These are phyloP conservation scores for Crotalus tigris DNA, from an alignment of 2,113 vertebrate species.

Conservation along the genomic window DNA sequence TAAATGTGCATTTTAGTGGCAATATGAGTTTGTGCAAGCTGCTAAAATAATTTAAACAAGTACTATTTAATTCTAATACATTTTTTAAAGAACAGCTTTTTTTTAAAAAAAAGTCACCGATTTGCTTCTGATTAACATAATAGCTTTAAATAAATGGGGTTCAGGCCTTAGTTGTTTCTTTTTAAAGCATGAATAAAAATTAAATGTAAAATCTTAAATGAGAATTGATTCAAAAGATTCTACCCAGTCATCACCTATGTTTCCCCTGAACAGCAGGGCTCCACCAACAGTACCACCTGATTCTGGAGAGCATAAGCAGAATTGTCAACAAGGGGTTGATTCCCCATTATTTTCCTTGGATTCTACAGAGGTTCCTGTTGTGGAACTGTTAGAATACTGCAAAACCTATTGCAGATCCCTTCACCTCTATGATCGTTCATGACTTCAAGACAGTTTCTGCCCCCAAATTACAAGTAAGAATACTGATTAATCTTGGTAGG, in stretches of 20 bases:
- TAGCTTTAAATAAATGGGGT: constrained; percentile 62
- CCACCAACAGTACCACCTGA: constrained; percentile 58
- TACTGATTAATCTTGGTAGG: constrained; percentile 93
- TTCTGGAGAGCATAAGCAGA: constrained; percentile 65
- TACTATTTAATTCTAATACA: constrained; percentile 53
- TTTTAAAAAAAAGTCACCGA: constrained; percentile 39
- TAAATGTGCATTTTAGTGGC: constrained; percentile 59
- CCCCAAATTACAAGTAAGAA: constrained; percentile 82
- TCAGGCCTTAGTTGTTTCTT: constrained; percentile 39
- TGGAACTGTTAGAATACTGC: constrained; percentile 30
- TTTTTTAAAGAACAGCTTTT: constrained; percentile 35
- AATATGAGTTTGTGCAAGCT: constrained; percentile 61
- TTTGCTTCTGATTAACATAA: constrained; percentile 57
- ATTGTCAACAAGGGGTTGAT: constrained; percentile 61
- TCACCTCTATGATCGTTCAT: background rate
- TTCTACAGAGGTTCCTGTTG: constrained; percentile 35
- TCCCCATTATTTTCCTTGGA: constrained; percentile 56
- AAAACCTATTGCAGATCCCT: constrained; percentile 27
- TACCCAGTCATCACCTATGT: constrained; percentile 54
- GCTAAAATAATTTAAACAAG: constrained; percentile 58
- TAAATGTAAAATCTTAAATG: constrained; percentile 65
- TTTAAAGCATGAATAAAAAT: constrained; percentile 73
- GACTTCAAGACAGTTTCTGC: constrained; percentile 5
- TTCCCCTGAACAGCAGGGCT: constrained; percentile 54
- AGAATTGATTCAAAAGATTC: constrained; percentile 49